Percentiles rank a stretch among this genome's conserved stretches.
These are phyloP conservation scores for Dinocampus coccinellae DNA, from an alignment of 2,888 invertebrate genomes.

Conservation along the genomic window DNA sequence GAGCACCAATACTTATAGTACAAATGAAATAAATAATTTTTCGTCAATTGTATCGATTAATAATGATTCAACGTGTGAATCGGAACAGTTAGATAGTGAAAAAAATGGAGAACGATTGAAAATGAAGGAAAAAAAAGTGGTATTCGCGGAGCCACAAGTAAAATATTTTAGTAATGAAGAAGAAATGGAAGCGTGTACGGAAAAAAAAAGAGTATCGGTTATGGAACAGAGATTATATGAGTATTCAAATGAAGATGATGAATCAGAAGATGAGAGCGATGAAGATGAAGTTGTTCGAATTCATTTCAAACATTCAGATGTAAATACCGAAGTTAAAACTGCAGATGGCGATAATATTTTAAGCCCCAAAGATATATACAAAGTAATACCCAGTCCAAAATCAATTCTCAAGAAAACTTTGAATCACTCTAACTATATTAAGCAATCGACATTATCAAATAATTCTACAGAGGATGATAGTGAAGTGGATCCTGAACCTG, in stretches of 20 bases:
- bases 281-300: slow-evolving; percentile 55
- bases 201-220: slow-evolving; percentile 32
- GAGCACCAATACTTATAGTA: slow-evolving; percentile 34
- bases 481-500: slow-evolving; percentile 36
- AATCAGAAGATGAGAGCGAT: slow-evolving; percentile 36
- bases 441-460: slow-evolving; percentile 25
- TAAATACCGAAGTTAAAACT: slow-evolving; percentile 34
- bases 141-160: slow-evolving; percentile 42
- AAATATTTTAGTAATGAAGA: slow-evolving; percentile 41
- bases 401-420: slow-evolving; percentile 62
- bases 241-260: slow-evolving; percentile 37
- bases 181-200: slow-evolving; percentile 28
- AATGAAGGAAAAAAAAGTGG: slow-evolving; percentile 38
- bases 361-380: slow-evolving; percentile 60
- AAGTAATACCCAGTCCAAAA: slow-evolving; percentile 54
- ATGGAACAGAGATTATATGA: slow-evolving; percentile 32
- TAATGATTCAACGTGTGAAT: background rate
- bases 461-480: slow-evolving; percentile 46
- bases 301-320: slow-evolving; percentile 56
- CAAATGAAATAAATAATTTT: slow-evolving; percentile 35
- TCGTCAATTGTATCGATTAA: slow-evolving; percentile 11
- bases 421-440: slow-evolving; percentile 34
- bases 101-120: slow-evolving; percentile 36
- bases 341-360: slow-evolving; percentile 42
- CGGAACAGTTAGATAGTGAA: slow-evolving; percentile 25